A percentile compares a stretch with the other conserved stretches of the same genome.
Evolutionary conservation across 1,140 invertebrate genomes (phyloP).

Genomic region (Drosophila bipectinata): DNA sequence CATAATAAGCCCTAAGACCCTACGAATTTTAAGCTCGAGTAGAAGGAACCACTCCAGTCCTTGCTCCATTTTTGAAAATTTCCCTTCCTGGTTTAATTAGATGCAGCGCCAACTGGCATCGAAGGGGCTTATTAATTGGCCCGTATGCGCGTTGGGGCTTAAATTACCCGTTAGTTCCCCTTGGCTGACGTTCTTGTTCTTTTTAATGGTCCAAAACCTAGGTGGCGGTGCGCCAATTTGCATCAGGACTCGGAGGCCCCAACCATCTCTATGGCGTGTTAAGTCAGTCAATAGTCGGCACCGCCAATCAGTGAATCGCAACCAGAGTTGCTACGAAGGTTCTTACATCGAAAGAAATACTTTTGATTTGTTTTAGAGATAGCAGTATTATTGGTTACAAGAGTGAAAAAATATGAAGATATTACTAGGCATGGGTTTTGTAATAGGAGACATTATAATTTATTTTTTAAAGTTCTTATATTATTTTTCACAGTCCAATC

Average conservation of each 20-base stretch:
- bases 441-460: background rate
- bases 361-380: background rate
- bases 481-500: background rate
- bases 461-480: background rate
- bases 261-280: conserved; percentile 76
- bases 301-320: conserved; percentile 78
- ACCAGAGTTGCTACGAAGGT: conserved; percentile 26
- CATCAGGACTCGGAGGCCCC: conserved; percentile 32
- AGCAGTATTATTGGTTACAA: no score
- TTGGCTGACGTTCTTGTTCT: conserved; percentile 33
- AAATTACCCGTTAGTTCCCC: conserved; percentile 45
- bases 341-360: background rate
- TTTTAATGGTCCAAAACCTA: conserved; percentile 44
- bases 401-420: no score
- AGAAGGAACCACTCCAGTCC: background rate
- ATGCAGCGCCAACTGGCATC: conserved; percentile 32
- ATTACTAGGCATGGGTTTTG: no score
- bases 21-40: no score
- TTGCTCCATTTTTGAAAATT: background rate
- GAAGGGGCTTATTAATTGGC: conserved; percentile 70
- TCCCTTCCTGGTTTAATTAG: conserved; percentile 64
- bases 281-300: conserved; percentile 81
- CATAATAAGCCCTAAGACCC: no score
- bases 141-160: conserved; percentile 50
- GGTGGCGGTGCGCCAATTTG: conserved; percentile 64